Base-by-base conservation (phyloP, 2,797 vertebrate genomes). In the Danio albolineatus region DNA sequence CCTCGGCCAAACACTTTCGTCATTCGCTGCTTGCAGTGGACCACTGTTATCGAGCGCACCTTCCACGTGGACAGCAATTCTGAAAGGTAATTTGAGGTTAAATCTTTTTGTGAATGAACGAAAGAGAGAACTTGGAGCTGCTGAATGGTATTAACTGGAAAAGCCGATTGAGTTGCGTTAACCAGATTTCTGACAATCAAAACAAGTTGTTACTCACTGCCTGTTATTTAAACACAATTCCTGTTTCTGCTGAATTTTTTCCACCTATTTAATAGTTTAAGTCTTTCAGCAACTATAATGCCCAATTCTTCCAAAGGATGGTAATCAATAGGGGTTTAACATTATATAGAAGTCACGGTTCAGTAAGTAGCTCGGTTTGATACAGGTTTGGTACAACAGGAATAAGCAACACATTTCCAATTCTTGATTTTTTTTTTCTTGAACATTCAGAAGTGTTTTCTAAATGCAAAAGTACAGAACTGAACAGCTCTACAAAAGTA, bases 21-120 rank as follows among this genome's bases (percentile, higher is more conserved):
- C 84, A 98, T 98, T 80, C 95, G 97, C n/a, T 98, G 97, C 86
- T 88, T 98, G 73, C 97, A 98, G 87, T 98, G 97, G 97, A 98
- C 97, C 1, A 96, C 96, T 0, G 97, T 98, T 80, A 98, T 98
- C 0, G 97, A 98, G 85, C 93, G 96, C 82, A 98, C 97, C 5
- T 98, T 98, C 87, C 96, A 98, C 0, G 97, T 98, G 60, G 97
- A 98, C 78, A 96, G 93, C 67, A 95, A 94, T 0, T 95, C 95
- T 0, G 96, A 98, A 85, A 93, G 97, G 97, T 96, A 83, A 88
- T 72, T 28, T 28, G 10, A 53, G 44, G 17, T 53, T 6, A 41
- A 51, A 21, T 53, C 38, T 56, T 5, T 10, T 10, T 67, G n/a
- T 54, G 49, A 53, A 41, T 19, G 13, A 38, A 39, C 4, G 7